A percentile compares a stretch with the other conserved stretches of the same genome.
Conservation (phyloP, 2,113 vertebrate species). For the Dissostichus mawsoni region DNA sequence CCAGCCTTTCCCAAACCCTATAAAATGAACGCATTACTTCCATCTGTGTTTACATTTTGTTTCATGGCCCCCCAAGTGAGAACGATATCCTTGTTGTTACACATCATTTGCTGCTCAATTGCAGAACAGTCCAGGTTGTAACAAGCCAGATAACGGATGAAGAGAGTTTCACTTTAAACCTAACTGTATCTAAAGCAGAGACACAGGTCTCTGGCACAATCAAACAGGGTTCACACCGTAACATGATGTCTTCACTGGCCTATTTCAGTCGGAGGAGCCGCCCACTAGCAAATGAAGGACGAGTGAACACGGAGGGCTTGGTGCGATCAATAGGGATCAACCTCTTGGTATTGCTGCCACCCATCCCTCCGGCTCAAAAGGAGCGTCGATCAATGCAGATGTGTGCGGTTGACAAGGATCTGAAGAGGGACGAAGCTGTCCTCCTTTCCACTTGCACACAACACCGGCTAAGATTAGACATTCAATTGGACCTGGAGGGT, state of each 20-base stretch:
- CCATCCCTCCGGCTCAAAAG: constrained; percentile 34
- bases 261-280: constrained; percentile 48
- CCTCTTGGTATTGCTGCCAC: constrained; percentile 55
- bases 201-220: constrained; percentile 6
- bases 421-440: constrained; percentile 56
- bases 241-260: constrained; percentile 48
- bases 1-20: constrained; percentile 2
- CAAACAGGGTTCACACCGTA: constrained; percentile 26
- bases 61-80: constrained; percentile 20
- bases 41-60: constrained; percentile 42
- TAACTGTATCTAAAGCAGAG: constrained; percentile 1
- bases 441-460: constrained; percentile 63
- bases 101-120: constrained; percentile 49
- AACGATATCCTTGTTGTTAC: constrained; percentile 39
- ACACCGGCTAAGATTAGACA: constrained; percentile 65
- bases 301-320: constrained; percentile 24
- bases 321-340: constrained; percentile 70
- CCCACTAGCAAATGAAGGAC: constrained; percentile 61
- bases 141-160: constrained; percentile 30
- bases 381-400: constrained; percentile 66
- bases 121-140: constrained; percentile 28
- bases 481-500: constrained; percentile 48
- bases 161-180: not conserved
- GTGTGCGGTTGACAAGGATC: constrained; percentile 66
- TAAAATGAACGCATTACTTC: not conserved